These are phyloP conservation scores for Thinocorus orbignyianus DNA, from an alignment of 2,113 vertebrate genomes.

Conservation along the genomic window DNA sequence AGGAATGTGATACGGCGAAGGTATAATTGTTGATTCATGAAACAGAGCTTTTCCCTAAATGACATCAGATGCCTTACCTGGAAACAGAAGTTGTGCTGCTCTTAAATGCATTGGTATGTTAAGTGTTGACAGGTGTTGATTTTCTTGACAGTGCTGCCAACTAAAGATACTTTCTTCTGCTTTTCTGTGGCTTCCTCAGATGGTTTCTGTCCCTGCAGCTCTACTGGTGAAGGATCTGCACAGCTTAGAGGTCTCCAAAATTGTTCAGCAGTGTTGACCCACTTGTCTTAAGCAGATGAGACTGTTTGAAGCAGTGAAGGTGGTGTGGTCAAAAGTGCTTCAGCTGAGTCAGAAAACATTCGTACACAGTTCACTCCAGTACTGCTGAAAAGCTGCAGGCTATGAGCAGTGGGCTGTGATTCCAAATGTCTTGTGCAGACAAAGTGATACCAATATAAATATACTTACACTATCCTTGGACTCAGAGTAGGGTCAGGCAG, in stretches of 20 bases:
- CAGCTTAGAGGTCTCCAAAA: neutral
- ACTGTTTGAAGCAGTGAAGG: neutral
- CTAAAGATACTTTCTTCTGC: neutral
- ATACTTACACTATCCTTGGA: neutral
- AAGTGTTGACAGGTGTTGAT: neutral
- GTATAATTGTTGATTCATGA: neutral
- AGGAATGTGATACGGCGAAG: neutral
- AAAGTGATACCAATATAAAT: neutral
- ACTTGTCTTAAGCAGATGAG: neutral
- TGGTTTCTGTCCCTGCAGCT: neutral
- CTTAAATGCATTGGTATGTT: neutral
- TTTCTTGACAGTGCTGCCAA: neutral
- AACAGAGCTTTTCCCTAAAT: neutral
- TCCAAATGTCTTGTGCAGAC: neutral
- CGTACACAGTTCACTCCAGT: neutral
- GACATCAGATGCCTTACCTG: neutral
- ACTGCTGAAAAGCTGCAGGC: neutral
- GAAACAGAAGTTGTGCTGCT: neutral
- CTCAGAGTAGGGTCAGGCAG: neutral
- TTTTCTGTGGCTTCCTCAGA: neutral
- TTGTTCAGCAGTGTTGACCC: neutral
- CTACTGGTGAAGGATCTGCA: neutral
- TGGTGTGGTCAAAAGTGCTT: neutral
- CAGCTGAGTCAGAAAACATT: neutral
- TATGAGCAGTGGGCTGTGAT: neutral